Conservation (phyloP, 2,113 vertebrate species). For the Poecile atricapillus region DNA sequence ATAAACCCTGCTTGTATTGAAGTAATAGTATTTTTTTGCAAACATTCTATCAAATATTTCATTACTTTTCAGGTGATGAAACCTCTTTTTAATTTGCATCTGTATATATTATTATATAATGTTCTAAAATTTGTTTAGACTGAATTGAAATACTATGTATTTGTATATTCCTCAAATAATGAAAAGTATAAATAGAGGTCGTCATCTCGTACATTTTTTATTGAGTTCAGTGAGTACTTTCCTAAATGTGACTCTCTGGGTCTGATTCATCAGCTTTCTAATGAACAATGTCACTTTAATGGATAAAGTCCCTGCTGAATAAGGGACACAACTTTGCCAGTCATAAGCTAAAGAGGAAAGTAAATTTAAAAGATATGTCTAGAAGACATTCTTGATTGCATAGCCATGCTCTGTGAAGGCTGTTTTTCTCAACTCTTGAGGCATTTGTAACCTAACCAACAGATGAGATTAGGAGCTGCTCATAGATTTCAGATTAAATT, state of each 20-base stretch:
- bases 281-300: neutral
- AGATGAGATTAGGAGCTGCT: neutral
- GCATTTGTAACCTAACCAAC: neutral
- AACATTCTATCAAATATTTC: neutral
- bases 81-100: neutral
- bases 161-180: neutral
- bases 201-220: neutral
- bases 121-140: neutral
- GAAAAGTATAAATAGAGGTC: neutral
- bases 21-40: neutral
- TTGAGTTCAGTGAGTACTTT: neutral
- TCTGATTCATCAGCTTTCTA: neutral
- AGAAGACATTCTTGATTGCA: neutral
- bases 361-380: neutral
- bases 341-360: neutral
- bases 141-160: neutral
- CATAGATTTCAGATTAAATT: neutral
- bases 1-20: neutral
- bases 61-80: neutral
- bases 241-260: neutral
- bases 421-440: neutral
- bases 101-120: neutral
- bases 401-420: neutral
- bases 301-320: neutral
- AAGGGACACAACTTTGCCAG: neutral